Evolutionary conservation across 2,888 invertebrate species (phyloP).

Genomic region (Synergus laeviventris): DNA sequence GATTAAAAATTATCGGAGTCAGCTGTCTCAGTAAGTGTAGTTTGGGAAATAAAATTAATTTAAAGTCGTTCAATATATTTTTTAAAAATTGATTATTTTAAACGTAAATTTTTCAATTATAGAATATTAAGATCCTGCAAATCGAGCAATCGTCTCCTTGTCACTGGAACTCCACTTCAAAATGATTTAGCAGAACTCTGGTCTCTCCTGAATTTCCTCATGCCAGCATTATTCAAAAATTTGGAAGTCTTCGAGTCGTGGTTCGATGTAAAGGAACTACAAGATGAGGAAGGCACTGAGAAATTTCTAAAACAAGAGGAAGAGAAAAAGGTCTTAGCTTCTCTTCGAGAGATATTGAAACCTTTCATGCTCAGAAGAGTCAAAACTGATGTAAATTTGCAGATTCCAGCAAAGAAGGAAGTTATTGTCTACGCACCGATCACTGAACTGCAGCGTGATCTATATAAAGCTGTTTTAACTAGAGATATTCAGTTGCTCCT

Average conservation of each 20-base stretch:
- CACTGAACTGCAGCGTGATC: constrained; percentile 78
- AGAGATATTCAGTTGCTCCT: constrained; percentile 68
- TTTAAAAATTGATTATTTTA: neutral
- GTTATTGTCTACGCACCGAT: constrained; percentile 82
- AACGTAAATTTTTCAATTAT: constrained; percentile 46
- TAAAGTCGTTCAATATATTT: neutral
- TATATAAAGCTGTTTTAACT: constrained; percentile 79
- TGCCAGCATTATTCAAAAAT: constrained; percentile 83
- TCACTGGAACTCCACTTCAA: constrained; percentile 87
- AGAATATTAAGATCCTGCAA: constrained; percentile 75
- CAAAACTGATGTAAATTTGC: constrained; percentile 81
- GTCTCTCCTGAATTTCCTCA: constrained; percentile 83
- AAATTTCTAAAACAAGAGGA: constrained; percentile 78
- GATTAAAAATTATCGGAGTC: constrained; percentile 81
- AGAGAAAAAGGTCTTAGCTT: constrained; percentile 78
- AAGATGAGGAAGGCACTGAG: constrained; percentile 75
- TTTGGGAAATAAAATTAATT: neutral
- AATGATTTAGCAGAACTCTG: constrained; percentile 84
- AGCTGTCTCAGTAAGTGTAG: constrained; percentile 65
- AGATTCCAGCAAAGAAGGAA: constrained; percentile 83
- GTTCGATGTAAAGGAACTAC: constrained; percentile 78
- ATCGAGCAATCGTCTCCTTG: constrained; percentile 79
- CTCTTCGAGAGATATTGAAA: constrained; percentile 80
- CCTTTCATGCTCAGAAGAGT: constrained; percentile 84
- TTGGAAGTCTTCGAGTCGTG: constrained; percentile 81